These are phyloP conservation scores for Ectemnius continuus DNA, from an alignment of 2,888 invertebrate genomes.

Conservation along the genomic window DNA sequence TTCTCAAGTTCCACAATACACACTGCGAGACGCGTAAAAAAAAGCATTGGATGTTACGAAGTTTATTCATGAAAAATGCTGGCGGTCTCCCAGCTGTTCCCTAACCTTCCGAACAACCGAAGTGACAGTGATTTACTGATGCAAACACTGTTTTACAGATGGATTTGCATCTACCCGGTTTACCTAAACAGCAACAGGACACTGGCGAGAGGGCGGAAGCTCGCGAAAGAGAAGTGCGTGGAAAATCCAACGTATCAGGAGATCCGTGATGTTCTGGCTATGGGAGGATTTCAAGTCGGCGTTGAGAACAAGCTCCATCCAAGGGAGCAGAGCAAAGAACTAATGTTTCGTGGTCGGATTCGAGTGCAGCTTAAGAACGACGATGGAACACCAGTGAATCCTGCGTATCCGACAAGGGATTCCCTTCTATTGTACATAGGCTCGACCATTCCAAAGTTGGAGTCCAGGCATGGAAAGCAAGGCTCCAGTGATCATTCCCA, in stretches of 20 bases:
- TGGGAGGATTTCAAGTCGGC: constrained; percentile 90
- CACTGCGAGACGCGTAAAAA: too few species aligned
- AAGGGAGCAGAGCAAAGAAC: constrained; percentile 94
- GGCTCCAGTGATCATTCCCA: constrained; percentile 64
- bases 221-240: constrained; percentile 91
- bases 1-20: too few species aligned
- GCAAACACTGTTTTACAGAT: constrained; percentile 80
- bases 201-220: constrained; percentile 90
- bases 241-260: constrained; percentile 97
- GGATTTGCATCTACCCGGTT: constrained; percentile 98
- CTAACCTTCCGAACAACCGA: constrained; percentile 54
- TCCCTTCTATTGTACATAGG: constrained; percentile 88
- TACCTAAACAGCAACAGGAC: constrained; percentile 97
- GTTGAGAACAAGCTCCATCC: constrained; percentile 96
- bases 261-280: constrained; percentile 93
- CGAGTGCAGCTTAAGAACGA: constrained; percentile 95
- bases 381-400: constrained; percentile 87
- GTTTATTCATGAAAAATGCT: constrained; percentile 9
- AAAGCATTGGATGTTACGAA: too few species aligned
- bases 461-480: constrained; percentile 85
- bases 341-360: constrained; percentile 90
- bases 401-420: constrained; percentile 87
- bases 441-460: constrained; percentile 93
- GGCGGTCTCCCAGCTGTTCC: constrained; percentile 20
- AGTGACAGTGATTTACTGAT: neutral